phyloP scores from a whole-genome alignment of 2,797 vertebrate genomes.

The Uromys caudimaculatus region DNA sequence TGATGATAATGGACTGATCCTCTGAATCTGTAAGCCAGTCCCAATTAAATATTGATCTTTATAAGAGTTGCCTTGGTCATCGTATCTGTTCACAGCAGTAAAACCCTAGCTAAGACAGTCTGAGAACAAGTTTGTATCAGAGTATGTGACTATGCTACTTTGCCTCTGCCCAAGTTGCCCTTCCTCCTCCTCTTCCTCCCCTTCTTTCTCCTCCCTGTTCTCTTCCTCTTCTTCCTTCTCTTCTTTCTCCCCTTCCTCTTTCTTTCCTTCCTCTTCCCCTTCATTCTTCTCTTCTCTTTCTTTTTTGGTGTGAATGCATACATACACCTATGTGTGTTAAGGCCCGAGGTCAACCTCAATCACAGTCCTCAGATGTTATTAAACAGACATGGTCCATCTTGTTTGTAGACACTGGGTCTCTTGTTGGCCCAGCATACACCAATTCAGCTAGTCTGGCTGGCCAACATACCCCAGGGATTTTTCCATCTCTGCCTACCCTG shows the following conservation, averaged over 20 bases:
- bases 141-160: rapidly evolving
- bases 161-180: not conserved
- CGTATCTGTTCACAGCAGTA: too few species aligned
- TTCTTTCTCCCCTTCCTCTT: not conserved
- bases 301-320: not conserved
- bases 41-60: too few species aligned
- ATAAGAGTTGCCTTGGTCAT: too few species aligned
- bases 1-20: too few species aligned
- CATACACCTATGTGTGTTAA: not conserved
- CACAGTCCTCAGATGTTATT: not conserved
- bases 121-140: rapidly evolving
- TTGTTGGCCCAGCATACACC: not conserved
- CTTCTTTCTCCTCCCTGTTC: not conserved
- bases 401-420: not conserved
- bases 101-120: too few species aligned
- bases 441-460: not conserved
- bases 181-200: not conserved
- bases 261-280: not conserved
- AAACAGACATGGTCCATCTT: not conserved
- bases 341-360: not conserved
- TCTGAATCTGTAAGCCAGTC: too few species aligned
- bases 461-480: too few species aligned
- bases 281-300: not conserved
- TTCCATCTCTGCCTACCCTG: not conserved
- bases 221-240: not conserved